phyloP scores from a whole-genome alignment of 2,888 invertebrate species.

The Parochlus steinenii region DNA sequence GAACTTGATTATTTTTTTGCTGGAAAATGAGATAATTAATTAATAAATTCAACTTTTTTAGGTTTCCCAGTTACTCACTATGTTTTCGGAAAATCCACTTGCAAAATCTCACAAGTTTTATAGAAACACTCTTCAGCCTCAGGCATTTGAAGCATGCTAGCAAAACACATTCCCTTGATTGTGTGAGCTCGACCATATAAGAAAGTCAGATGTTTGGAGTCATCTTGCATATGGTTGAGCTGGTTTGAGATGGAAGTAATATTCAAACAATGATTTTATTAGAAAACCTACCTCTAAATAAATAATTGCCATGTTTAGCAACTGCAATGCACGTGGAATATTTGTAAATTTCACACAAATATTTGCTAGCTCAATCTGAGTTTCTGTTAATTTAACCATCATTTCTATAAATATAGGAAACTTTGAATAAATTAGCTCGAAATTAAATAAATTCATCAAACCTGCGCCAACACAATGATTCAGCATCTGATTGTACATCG shows the following conservation, averaged over 20 bases:
- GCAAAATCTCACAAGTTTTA: conserved; percentile 27
- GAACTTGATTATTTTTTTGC: no score
- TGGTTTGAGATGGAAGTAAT: conserved; percentile 16
- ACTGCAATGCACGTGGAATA: conserved; percentile 37
- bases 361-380: conserved; percentile 39
- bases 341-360: conserved; percentile 38
- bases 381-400: conserved; percentile 34
- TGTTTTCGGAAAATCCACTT: conserved; percentile 27
- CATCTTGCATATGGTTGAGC: conserved; percentile 18
- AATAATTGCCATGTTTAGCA: conserved; percentile 31
- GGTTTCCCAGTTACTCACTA: conserved; percentile 16
- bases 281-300: not conserved
- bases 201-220: conserved; percentile 20
- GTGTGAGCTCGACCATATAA: conserved; percentile 30
- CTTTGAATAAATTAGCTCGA: no score
- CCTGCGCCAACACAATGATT: conserved; percentile 43
- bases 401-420: conserved; percentile 33
- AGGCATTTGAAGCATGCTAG: conserved; percentile 26
- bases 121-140: conserved; percentile 26
- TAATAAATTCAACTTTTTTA: no score
- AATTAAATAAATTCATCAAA: no score
- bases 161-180: conserved; percentile 28
- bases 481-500: conserved; percentile 39
- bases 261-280: not conserved
- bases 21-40: no score